phyloP scores from a whole-genome alignment of 23 tunicate species.

The Phallusia fumigata region DNA sequence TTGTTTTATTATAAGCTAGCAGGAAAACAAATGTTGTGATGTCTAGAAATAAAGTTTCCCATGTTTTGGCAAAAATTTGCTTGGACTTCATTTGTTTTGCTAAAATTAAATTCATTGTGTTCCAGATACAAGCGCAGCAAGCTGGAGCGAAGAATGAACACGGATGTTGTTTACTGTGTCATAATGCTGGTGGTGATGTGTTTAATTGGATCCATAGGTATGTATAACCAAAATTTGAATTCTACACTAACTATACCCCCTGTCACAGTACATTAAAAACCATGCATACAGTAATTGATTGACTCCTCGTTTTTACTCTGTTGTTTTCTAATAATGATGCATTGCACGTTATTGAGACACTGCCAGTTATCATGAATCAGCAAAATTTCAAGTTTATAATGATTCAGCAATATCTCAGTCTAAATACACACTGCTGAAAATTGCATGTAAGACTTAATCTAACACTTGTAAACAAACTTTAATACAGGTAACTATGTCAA shows the following conservation, averaged over 20 bases:
- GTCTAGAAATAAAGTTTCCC: background rate
- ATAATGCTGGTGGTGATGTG: constrained; percentile 82
- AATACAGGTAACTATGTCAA: too few relatives aligned
- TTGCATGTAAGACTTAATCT: too few relatives aligned
- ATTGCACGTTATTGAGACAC: too few relatives aligned
- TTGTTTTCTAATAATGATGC: too few relatives aligned
- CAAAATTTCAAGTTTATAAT: background rate
- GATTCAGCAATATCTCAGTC: too few relatives aligned
- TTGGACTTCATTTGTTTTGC: too few relatives aligned
- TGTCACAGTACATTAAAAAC: background rate
- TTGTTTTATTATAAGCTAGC: background rate
- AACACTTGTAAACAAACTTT: too few relatives aligned
- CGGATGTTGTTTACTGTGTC: constrained; percentile 95
- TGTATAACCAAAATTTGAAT: too few relatives aligned
- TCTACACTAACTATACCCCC: too few relatives aligned
- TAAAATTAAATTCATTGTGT: background rate
- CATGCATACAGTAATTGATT: too few relatives aligned
- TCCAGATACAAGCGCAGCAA: constrained; percentile 91
- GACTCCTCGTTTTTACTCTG: too few relatives aligned
- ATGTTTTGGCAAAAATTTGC: background rate
- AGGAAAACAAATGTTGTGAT: background rate
- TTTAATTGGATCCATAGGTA: constrained; percentile 78
- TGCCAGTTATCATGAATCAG: background rate
- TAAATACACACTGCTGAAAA: too few relatives aligned
- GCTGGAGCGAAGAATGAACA: constrained; percentile 91